These are phyloP conservation scores for Phataginus tetradactyla DNA, from an alignment of 2,797 vertebrate genomes.

Conservation along the genomic window DNA sequence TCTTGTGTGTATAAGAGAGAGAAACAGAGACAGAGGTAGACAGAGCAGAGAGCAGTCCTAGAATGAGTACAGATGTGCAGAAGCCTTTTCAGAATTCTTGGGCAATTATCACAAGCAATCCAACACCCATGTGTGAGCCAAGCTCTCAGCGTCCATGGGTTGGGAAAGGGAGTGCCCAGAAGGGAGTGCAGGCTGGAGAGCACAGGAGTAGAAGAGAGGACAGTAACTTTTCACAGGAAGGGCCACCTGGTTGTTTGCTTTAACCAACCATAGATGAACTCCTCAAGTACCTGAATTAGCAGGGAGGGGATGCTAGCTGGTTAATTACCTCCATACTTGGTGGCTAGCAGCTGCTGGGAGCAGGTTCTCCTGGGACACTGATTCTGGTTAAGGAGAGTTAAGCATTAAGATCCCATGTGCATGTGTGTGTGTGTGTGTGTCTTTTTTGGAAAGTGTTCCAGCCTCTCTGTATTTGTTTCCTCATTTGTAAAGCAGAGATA, in stretches of 20 bases:
- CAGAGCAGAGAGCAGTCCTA: background rate
- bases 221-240: background rate
- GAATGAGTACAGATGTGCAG: background rate
- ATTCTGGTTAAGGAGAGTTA: slow-evolving; percentile 7
- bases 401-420: background rate
- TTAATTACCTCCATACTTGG: background rate
- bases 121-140: background rate
- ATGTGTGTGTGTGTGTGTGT: background rate
- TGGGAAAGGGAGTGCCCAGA: background rate
- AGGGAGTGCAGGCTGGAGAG: background rate
- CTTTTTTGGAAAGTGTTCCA: background rate
- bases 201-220: background rate
- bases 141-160: background rate
- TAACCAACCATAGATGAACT: background rate
- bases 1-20: background rate
- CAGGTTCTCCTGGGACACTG: background rate
- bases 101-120: background rate
- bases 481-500: background rate
- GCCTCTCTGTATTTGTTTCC: background rate
- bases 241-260: background rate
- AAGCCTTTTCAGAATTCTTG: background rate
- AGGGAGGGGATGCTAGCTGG: background rate
- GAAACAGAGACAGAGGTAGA: background rate
- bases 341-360: background rate
- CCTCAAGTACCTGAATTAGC: background rate